Evolutionary conservation across 2,113 vertebrate species (phyloP).

Genomic region (Cyanistes caeruleus): DNA sequence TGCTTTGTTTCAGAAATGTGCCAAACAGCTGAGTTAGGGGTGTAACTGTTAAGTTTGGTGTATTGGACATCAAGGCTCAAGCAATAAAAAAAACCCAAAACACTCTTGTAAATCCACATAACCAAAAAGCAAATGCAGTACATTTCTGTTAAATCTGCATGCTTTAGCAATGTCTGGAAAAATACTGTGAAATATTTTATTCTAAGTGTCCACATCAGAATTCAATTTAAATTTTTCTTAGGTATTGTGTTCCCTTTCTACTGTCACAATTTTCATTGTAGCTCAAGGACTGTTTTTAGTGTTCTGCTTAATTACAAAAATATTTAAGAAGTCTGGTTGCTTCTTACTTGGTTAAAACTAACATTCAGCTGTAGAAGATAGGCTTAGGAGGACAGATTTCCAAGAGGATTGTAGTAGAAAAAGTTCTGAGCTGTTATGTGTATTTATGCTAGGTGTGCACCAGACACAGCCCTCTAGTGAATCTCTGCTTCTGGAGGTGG

Average conservation of each 20-base stretch:
- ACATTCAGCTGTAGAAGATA: background rate
- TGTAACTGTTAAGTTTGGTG: background rate
- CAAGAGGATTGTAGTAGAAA: background rate
- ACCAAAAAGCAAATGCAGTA: background rate
- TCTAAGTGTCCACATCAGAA: background rate
- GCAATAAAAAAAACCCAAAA: background rate
- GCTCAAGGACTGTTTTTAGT: background rate
- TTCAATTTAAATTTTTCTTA: background rate
- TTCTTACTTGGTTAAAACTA: background rate
- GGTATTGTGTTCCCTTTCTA: background rate
- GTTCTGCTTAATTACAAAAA: background rate
- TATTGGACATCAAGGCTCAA: background rate
- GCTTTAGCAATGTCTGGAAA: background rate
- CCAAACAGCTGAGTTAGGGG: background rate
- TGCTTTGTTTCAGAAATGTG: background rate
- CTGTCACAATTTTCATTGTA: background rate
- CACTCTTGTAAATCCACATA: background rate
- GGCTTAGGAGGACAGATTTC: background rate
- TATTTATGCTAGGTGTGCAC: conserved; percentile 79
- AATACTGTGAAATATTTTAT: background rate
- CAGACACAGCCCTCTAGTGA: conserved; percentile 84
- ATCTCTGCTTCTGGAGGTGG: conserved; percentile 90
- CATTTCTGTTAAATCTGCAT: background rate
- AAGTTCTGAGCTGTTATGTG: background rate
- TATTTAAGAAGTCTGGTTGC: background rate